Evolutionary conservation across 2,888 invertebrate species (phyloP), one percentile per base, ranked within the genome.

Genomic region (Pristionchus exspectatus): DNA sequence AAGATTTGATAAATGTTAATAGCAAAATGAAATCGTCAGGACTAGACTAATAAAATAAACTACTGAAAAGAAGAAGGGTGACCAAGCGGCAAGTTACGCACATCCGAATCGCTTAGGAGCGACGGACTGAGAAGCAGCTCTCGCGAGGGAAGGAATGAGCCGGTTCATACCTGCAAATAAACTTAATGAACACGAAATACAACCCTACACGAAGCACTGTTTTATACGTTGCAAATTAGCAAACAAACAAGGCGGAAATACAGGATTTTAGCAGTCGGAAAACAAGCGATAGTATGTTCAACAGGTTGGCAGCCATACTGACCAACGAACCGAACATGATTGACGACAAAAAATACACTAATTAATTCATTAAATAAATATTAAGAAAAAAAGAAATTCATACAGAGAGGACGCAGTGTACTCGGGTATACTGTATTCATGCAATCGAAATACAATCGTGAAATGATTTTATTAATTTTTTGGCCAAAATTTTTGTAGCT

Each of bases 151-250:
- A 38, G 87, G 87, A 72, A 88, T 12, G 50, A 88, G 74, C 56
- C 87, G 87, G 74, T 74, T 88, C 87, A 88, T 88, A 87, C 87
- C 87, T 87, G 24, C 38, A 66, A 38, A 85, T 16, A 63, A 4
- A 56, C 16, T 3, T 21, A 1, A 1, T 5, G 21, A 56, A 21
- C 56, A 56, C 16, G 56, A 56, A 63, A 63, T 24, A 63, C 63
- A 24, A 21, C 16, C 4, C n/a, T n/a, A 9, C 21, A 24, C n/a
- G 21, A 24, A 63, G 24, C 24, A n/a, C 21, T 10, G 21, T 7
- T n/a, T 10, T 24, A 63, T 9, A 63, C n/a, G 56, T 56, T 14
- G 21, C 56, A 56, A 56, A 16, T 21, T 21, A 63, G n/a, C 63
- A 63, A 63, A 56, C 56, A 63, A 24, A 63, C 21, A 63, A 24